Conservation (phyloP, 2,797 vertebrate species). For the Rallus crepitans region DNA sequence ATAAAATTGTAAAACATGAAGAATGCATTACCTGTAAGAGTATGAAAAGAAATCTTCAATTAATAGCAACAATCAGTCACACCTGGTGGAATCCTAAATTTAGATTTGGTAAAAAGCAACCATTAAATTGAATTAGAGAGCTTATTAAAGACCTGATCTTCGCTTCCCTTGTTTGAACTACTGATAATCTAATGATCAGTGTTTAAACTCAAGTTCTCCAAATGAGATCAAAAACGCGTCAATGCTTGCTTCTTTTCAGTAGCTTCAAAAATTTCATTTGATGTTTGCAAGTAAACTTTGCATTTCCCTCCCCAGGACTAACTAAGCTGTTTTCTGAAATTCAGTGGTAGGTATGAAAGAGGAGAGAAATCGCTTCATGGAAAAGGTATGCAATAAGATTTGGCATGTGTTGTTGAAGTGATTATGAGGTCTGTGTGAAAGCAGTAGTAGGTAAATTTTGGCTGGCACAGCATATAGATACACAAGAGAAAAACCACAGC, state of each 20-base stretch:
- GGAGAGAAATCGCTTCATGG: not conserved
- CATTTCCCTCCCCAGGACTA: not conserved
- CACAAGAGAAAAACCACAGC: slow-evolving; percentile 65
- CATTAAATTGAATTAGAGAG: slow-evolving; percentile 32
- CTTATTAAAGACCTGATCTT: slow-evolving; percentile 43
- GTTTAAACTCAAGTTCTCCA: not conserved
- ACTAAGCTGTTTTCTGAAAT: not conserved
- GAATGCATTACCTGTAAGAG: slow-evolving; percentile 23
- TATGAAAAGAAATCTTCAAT: slow-evolving; percentile 42
- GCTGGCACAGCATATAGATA: slow-evolving; percentile 58
- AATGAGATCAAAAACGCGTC: not conserved
- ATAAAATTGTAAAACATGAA: slow-evolving; percentile 54
- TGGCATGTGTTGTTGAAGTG: slow-evolving; percentile 37
- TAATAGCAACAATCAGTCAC: slow-evolving; percentile 46
- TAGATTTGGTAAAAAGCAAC: slow-evolving; percentile 40
- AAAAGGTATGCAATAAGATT: slow-evolving; percentile 25
- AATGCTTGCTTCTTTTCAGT: not conserved
- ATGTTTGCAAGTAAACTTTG: not conserved
- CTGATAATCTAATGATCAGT: not conserved
- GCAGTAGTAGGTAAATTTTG: slow-evolving; percentile 73
- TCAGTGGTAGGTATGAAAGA: not conserved
- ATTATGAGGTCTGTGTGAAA: slow-evolving; percentile 70
- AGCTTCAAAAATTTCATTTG: not conserved
- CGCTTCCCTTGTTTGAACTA: slow-evolving; percentile 45
- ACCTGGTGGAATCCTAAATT: slow-evolving; percentile 32